Evolutionary conservation across 2,888 invertebrate species (phyloP).

Genomic region (Hirtodrosophila alboralis): DNA sequence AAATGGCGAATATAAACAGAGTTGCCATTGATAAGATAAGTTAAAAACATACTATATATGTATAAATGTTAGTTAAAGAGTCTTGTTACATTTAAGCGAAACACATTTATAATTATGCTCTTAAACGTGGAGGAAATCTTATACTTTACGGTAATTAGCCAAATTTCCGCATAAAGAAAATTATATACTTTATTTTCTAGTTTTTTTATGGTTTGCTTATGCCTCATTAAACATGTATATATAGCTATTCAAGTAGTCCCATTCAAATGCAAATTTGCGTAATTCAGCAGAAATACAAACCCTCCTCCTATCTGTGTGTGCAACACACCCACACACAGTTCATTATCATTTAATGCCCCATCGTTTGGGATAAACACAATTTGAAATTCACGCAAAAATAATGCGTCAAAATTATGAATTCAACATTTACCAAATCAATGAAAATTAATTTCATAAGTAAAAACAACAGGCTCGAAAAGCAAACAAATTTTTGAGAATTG

Average conservation of each 20-base stretch:
- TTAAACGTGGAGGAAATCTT: background rate
- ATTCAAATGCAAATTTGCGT: slow-evolving; percentile 51
- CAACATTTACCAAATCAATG: slow-evolving; percentile 80
- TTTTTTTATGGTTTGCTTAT: slow-evolving; percentile 6
- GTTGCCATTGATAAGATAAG: too few relatives aligned
- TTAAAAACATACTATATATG: too few relatives aligned
- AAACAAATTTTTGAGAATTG: slow-evolving; percentile 43
- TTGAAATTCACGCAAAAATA: slow-evolving; percentile 76
- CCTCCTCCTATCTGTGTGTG: background rate
- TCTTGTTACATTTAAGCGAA: too few relatives aligned
- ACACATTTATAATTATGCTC: too few relatives aligned
- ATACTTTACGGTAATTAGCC: background rate
- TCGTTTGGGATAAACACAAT: slow-evolving; percentile 63
- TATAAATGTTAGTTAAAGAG: too few relatives aligned
- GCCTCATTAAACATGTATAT: slow-evolving; percentile 37
- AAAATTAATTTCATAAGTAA: slow-evolving; percentile 75
- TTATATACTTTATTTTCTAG: background rate
- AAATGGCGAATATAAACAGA: too few relatives aligned
- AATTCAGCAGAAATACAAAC: slow-evolving; percentile 3
- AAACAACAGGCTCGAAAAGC: slow-evolving; percentile 49
- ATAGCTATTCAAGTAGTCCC: slow-evolving; percentile 37
- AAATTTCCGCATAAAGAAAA: background rate
- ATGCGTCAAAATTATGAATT: slow-evolving; percentile 81
- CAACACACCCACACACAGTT: slow-evolving; percentile 19
- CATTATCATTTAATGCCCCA: slow-evolving; percentile 73